Evolutionary conservation across 1,140 invertebrate genomes (phyloP).

Genomic region (Meteorus sp.): DNA sequence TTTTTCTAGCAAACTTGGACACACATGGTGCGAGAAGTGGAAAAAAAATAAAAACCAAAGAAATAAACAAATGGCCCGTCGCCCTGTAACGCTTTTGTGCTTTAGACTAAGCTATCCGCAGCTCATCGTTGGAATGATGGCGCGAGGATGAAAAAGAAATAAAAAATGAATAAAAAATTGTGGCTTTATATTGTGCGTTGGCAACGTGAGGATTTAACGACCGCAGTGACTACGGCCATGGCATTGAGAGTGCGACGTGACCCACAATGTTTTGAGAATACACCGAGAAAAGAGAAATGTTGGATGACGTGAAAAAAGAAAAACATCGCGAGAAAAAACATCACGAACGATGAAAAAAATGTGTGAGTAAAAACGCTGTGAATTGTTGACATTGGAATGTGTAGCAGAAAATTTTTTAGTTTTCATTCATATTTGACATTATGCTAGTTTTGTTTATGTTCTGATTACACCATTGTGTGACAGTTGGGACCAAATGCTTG

Average conservation of each 20-base stretch:
- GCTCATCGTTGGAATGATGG: constrained; percentile 10
- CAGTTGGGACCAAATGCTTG: too few relatives aligned
- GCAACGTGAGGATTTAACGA: constrained; percentile 22
- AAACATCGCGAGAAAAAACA: constrained; percentile 3
- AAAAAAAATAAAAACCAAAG: background rate
- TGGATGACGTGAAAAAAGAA: constrained; percentile 4
- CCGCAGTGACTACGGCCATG: constrained; percentile 22
- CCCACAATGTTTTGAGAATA: constrained; percentile 21
- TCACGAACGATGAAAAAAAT: constrained; percentile 11
- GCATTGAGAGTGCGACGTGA: constrained; percentile 23
- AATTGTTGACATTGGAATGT: too few relatives aligned
- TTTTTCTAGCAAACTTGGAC: too few relatives aligned
- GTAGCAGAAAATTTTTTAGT: too few relatives aligned
- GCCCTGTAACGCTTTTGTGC: background rate
- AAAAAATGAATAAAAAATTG: too few relatives aligned
- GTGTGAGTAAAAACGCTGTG: background rate
- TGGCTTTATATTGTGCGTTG: constrained; percentile 25
- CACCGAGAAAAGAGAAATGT: constrained; percentile 17
- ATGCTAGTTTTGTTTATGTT: too few relatives aligned
- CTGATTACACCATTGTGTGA: too few relatives aligned
- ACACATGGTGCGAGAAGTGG: background rate
- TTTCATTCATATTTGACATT: too few relatives aligned
- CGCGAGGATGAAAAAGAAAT: background rate
- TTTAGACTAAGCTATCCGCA: constrained; percentile 14
- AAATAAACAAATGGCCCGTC: background rate